Base-by-base conservation (phyloP, 2,888 invertebrate genomes). In the Rotaria socialis region DNA sequence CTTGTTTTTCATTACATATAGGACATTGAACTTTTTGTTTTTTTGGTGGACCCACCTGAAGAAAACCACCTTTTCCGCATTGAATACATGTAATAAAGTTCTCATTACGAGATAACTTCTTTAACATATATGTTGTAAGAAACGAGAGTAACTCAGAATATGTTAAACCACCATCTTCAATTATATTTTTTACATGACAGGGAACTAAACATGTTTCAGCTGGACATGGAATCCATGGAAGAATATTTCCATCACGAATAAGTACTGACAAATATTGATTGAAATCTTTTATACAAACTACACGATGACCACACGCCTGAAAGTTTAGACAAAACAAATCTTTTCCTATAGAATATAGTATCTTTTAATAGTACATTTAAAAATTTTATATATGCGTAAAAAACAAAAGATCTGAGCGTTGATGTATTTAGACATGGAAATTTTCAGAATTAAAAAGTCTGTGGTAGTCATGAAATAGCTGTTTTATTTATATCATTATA, bases 191-290 rank as follows among this genome's bases (percentile, higher is more conserved):
- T 5, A 24, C 24, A 47, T 43, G 47, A 47, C 43, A 80, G 47
- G 80, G 80, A n/a, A 80, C 19, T 3, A 24, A 47, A n/a, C 80
- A 80, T 8, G 47, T 10, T 80, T 80, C 80, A 80, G 47, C 80
- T 24, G 80, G 80, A 80, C 80, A 80, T 47, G 80, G 80, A 47
- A 80, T 80, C 80, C 80, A 80, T 80, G 80, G 80, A 43, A 80
- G 43, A 10, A 80, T 47, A n/a, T 80, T 47, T n/a, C 80, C 80
- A 80, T 43, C 43, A 24, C 24, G 80, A 47, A 80, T 80, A 47
- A 24, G 80, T 24, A 43, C 14, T 1, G 47, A 16, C 47, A 80
- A 80, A 80, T 80, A 47, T 10, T 4, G 47, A 47, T 80, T 43
- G 19, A 47, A 80, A 47, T 47, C 43, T 47, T 80, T n/a, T 7